A percentile compares a stretch with the other conserved stretches of the same genome.
Evolutionary conservation across 1,140 invertebrate genomes (phyloP).

Genomic region (Cecropterus lyciades): DNA sequence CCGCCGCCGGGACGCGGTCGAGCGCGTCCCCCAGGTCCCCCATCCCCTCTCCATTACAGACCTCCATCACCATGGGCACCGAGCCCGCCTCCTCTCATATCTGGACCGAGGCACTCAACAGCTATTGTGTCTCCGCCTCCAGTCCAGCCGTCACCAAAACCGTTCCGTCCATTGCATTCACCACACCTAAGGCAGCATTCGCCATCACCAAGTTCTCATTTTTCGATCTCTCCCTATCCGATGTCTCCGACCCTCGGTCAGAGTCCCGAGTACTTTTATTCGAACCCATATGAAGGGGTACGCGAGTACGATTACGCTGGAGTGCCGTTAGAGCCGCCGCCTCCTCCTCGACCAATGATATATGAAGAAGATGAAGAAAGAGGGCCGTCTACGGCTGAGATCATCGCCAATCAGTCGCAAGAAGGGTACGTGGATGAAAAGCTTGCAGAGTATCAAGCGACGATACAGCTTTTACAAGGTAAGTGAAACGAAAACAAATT

Average conservation of each 20-base stretch:
- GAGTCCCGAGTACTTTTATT: constrained; percentile 87
- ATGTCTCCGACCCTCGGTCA: constrained; percentile 84
- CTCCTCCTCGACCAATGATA: constrained; percentile 85
- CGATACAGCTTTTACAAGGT: constrained; percentile 96
- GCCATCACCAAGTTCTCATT: constrained; percentile 76
- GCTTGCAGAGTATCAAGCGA: constrained; percentile 95
- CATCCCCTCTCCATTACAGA: constrained; percentile 85
- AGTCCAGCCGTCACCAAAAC: constrained; percentile 71
- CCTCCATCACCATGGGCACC: constrained; percentile 87
- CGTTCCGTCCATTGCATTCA: constrained; percentile 85
- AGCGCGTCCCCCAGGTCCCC: constrained; percentile 74
- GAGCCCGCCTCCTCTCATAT: constrained; percentile 86
- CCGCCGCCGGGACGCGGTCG: constrained; percentile 82
- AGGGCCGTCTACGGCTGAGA: constrained; percentile 94
- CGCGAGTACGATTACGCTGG: constrained; percentile 87
- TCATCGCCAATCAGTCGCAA: constrained; percentile 96
- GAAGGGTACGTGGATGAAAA: constrained; percentile 96
- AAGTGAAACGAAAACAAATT: constrained; percentile 62
- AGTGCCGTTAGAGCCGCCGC: constrained; percentile 88
- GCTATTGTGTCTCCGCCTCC: constrained; percentile 80
- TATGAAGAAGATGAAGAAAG: constrained; percentile 88
- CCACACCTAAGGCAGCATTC: constrained; percentile 75
- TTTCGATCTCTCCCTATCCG: constrained; percentile 80
- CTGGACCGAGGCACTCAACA: constrained; percentile 82
- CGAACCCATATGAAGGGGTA: constrained; percentile 85